phyloP scores from a whole-genome alignment of 2,888 invertebrate genomes.

The Hyalella azteca region DNA sequence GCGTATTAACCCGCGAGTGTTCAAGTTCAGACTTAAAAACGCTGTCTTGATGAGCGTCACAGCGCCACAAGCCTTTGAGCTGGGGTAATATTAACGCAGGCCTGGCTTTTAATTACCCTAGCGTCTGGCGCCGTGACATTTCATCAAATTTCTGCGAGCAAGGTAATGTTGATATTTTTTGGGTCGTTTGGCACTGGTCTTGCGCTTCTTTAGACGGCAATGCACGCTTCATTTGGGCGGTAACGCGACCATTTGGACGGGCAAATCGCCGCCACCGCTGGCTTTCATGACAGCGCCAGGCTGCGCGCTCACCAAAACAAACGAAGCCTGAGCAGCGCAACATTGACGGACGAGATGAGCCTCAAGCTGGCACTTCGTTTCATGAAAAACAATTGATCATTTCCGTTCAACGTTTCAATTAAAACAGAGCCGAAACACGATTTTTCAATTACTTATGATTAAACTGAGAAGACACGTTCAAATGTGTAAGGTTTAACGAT shows the following conservation, averaged over 20 bases:
- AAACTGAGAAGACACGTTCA: not conserved
- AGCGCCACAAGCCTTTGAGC: not conserved
- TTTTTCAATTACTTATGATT: not conserved
- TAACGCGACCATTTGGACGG: conserved; percentile 1
- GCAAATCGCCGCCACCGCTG: conserved; percentile 15
- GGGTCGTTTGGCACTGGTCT: not conserved
- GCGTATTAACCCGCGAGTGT: not conserved
- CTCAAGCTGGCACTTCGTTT: no score
- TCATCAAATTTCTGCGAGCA: conserved; percentile 27
- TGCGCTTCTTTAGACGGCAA: conserved; percentile 27
- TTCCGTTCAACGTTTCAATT: no score
- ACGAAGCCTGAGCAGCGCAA: conserved; percentile 11
- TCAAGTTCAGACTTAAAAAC: not conserved
- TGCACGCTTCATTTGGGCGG: conserved; percentile 27
- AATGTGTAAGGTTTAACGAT: not conserved
- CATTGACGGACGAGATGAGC: conserved; percentile 21
- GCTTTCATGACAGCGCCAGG: not conserved
- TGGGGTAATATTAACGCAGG: conserved; percentile 22
- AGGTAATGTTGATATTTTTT: conserved; percentile 15
- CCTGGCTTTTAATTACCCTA: conserved; percentile 22
- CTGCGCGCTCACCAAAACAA: conserved; percentile 2
- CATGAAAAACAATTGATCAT: no score
- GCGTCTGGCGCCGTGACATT: conserved; percentile 24
- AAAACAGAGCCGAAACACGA: no score
- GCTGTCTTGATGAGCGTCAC: not conserved